phyloP scores from a whole-genome alignment of 2,888 invertebrate genomes.

The Ptycholaimellus sp. region DNA sequence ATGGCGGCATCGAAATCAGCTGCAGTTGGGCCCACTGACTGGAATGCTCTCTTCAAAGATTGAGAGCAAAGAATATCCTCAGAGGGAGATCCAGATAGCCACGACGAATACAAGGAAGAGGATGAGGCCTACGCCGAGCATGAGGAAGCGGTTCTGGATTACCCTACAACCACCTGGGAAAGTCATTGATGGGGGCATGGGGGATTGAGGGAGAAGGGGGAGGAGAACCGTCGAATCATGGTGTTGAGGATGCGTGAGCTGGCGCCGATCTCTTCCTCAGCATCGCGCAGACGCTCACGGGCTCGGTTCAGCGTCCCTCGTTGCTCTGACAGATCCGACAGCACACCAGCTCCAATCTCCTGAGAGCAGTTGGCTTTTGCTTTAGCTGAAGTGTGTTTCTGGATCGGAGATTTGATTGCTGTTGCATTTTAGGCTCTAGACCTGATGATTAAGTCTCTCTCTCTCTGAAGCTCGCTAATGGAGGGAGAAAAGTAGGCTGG shows the following conservation, averaged over 20 bases:
- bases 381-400: no score
- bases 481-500: no score
- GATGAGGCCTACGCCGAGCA: slow-evolving; percentile 28
- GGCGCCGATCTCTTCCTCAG: slow-evolving; percentile 30
- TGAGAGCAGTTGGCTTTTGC: no score
- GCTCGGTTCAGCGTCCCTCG: slow-evolving; percentile 29
- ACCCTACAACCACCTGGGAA: slow-evolving; percentile 27
- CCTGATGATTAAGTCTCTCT: no score
- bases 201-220: neutral
- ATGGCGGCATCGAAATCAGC: no score
- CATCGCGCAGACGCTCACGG: slow-evolving; percentile 29
- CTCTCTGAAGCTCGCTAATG: no score
- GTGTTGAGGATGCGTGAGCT: slow-evolving; percentile 29
- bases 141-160: slow-evolving; percentile 31
- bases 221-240: slow-evolving; percentile 32
- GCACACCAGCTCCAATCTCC: slow-evolving; percentile 30
- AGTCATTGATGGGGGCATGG: neutral
- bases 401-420: no score
- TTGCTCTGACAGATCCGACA: slow-evolving; percentile 29
- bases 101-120: slow-evolving; percentile 19
- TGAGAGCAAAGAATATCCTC: no score
- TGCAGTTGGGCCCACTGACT: no score
- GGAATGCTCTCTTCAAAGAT: no score
- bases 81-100: slow-evolving; percentile 15
- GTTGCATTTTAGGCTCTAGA: no score